Conservation (phyloP, 2,888 invertebrate species). For the Platycnemis pennipes region DNA sequence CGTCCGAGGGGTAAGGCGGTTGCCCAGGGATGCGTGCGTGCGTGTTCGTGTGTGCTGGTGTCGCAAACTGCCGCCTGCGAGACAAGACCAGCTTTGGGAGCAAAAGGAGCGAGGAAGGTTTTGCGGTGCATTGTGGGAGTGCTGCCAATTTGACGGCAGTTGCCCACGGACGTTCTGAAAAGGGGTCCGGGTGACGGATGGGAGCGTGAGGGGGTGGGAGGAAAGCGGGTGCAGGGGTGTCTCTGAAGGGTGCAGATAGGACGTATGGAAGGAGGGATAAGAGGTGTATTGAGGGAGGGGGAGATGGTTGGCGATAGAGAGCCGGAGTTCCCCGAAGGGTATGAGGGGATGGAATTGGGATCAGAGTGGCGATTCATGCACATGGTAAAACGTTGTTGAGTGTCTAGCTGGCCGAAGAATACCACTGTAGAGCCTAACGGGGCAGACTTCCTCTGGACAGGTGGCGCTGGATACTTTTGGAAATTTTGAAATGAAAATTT, state of each 20-base stretch:
- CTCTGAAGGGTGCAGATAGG: neutral
- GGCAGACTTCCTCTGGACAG: no score
- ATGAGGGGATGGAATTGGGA: neutral
- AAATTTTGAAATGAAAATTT: no score
- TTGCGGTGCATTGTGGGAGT: slow-evolving; percentile 67
- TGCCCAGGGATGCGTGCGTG: no score
- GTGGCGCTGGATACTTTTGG: no score
- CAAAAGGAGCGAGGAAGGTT: slow-evolving; percentile 44
- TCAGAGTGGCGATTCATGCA: neutral
- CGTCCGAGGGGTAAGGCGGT: neutral
- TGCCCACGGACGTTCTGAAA: slow-evolving; percentile 48
- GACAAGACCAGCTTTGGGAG: neutral
- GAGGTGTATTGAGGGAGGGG: no score
- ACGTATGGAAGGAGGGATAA: neutral
- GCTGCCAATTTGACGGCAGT: slow-evolving; percentile 63
- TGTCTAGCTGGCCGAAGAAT: neutral
- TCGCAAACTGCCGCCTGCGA: neutral
- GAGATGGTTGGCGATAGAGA: neutral
- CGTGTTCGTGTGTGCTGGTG: no score
- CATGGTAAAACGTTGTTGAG: neutral
- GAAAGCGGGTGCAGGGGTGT: neutral
- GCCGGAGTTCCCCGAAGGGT: neutral
- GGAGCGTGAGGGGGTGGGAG: neutral
- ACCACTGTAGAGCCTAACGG: neutral
- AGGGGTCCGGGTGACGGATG: neutral